Conservation (phyloP, 2,888 invertebrate genomes). For the Phortica magna region DNA sequence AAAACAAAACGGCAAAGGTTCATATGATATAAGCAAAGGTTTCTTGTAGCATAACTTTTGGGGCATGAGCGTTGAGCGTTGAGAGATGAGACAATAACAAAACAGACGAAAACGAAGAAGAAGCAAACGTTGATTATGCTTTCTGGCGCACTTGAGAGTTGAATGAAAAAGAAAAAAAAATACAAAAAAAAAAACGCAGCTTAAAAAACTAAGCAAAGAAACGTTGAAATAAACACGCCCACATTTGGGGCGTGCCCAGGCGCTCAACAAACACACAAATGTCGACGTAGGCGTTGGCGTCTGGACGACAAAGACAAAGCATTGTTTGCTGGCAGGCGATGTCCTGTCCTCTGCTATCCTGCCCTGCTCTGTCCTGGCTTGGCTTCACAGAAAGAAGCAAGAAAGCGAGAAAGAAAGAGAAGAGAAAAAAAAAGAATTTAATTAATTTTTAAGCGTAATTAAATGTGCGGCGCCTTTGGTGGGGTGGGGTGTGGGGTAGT, state of each 20-base stretch:
- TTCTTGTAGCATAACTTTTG: conserved; percentile 61
- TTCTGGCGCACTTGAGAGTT: conserved; percentile 56
- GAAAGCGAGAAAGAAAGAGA: not conserved
- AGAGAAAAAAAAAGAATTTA: conserved; percentile 67
- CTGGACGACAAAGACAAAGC: not conserved
- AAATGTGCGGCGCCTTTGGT: conserved; percentile 51
- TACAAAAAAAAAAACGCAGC: conserved; percentile 53
- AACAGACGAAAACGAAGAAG: conserved; percentile 35
- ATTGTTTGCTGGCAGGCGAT: not conserved
- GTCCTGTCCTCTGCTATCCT: too few species aligned
- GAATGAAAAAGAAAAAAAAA: conserved; percentile 37
- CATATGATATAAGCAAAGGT: not conserved
- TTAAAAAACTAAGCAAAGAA: conserved; percentile 47
- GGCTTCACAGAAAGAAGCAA: not conserved
- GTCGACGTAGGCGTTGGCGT: not conserved
- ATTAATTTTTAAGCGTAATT: conserved; percentile 71
- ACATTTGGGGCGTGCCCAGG: conserved; percentile 28
- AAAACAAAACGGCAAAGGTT: too few species aligned
- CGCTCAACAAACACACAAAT: not conserved
- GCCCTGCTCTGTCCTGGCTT: not conserved
- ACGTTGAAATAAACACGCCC: conserved; percentile 31
- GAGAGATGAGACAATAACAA: conserved; percentile 42
- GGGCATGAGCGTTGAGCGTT: too few species aligned
- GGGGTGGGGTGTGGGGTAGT: not conserved
- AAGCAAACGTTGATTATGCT: conserved; percentile 64